Evolutionary conservation across 2,888 invertebrate species (phyloP).

Genomic region (Abrostola triplasia): DNA sequence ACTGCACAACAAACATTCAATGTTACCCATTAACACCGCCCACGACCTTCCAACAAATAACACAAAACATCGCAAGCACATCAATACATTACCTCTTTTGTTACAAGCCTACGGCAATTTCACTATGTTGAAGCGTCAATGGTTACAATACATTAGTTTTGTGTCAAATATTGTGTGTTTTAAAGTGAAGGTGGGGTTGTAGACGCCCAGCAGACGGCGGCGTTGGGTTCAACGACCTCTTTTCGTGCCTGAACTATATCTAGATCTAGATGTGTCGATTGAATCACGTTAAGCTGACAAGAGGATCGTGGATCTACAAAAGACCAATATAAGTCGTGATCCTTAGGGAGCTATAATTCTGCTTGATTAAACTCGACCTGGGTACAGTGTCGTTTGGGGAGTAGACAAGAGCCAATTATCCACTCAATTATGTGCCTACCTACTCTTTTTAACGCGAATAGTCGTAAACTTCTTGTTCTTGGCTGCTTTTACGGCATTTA

Average conservation of each 20-base stretch:
- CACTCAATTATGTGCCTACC: too few relatives aligned
- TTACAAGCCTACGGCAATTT: conserved; percentile 39
- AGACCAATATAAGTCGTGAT: conserved; percentile 57
- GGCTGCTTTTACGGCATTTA: neutral
- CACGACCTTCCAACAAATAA: conserved; percentile 50
- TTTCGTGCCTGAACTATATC: conserved; percentile 70
- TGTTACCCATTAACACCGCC: conserved; percentile 63
- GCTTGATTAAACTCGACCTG: conserved; percentile 17
- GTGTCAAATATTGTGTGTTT: conserved; percentile 48
- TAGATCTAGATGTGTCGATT: conserved; percentile 59
- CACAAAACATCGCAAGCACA: conserved; percentile 37
- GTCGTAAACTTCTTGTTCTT: neutral
- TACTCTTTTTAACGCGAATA: conserved; percentile 3
- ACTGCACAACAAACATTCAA: conserved; percentile 70
- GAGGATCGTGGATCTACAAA: conserved; percentile 50
- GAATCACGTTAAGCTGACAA: conserved; percentile 56
- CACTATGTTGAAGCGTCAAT: conserved; percentile 62
- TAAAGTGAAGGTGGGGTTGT: conserved; percentile 64
- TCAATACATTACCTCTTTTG: conserved; percentile 65
- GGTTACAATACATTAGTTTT: conserved; percentile 58
- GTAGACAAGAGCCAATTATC: too few relatives aligned
- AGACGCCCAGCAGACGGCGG: conserved; percentile 77
- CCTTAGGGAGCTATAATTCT: conserved; percentile 27
- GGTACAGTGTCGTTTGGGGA: neutral
- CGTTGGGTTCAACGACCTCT: conserved; percentile 70